Conservation (phyloP, 2,888 invertebrate species). For the Acronicta psi region DNA sequence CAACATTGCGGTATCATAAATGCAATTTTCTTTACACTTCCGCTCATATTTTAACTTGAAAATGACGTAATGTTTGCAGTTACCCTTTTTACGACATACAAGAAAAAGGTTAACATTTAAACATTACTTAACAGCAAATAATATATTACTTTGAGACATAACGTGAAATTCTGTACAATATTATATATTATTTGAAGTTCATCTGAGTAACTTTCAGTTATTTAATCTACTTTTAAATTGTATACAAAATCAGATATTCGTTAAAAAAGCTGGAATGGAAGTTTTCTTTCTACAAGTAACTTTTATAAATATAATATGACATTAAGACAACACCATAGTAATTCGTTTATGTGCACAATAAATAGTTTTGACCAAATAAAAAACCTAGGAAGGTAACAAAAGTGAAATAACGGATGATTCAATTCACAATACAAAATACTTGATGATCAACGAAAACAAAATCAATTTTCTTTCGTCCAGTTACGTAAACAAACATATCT, state of each 20-base stretch:
- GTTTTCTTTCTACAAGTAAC: conserved; percentile 50
- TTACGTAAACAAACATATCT: conserved; percentile 6
- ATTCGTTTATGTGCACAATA: conserved; percentile 40
- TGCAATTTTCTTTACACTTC: conserved; percentile 76
- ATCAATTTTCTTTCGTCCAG: conserved; percentile 8
- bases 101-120: conserved; percentile 35
- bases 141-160: conserved; percentile 62
- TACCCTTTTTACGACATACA: conserved; percentile 38
- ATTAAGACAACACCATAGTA: conserved; percentile 37
- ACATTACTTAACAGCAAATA: conserved; percentile 48
- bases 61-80: conserved; percentile 33
- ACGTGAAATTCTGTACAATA: conserved; percentile 56
- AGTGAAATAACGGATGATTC: conserved; percentile 1
- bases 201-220: conserved; percentile 31
- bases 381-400: conserved; percentile 13
- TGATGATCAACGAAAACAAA: background rate
- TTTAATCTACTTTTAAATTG: conserved; percentile 42
- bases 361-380: conserved; percentile 49
- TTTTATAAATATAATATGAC: conserved; percentile 44
- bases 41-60: conserved; percentile 55
- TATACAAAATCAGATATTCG: conserved; percentile 44
- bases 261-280: conserved; percentile 60
- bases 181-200: conserved; percentile 47
- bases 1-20: conserved; percentile 84
- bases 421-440: conserved; percentile 22